Percentiles rank a stretch among this genome's conserved stretches.
Evolutionary conservation across 2,113 vertebrate species (phyloP).

Genomic region (Pluvianellus socialis): DNA sequence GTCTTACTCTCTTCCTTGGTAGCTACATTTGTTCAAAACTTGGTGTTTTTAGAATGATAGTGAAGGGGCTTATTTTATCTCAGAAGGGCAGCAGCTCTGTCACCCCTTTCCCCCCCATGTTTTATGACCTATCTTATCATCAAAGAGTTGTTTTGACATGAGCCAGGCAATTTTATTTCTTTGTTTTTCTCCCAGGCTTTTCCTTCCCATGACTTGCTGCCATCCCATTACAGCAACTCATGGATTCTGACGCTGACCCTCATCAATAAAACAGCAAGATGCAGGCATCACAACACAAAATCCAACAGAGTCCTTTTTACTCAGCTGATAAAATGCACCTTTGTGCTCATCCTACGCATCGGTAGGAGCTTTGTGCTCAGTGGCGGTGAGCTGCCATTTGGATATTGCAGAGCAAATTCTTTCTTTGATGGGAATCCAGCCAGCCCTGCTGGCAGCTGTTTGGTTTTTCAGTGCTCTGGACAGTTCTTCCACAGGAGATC

Average conservation of each 20-base stretch:
- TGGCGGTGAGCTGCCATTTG: not conserved
- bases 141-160: conserved; percentile 12
- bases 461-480: not conserved
- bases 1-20: not conserved
- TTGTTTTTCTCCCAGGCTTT: not conserved
- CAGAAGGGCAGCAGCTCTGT: not conserved
- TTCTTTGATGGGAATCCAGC: not conserved
- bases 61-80: not conserved
- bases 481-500: not conserved
- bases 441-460: not conserved
- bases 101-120: not conserved
- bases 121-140: not conserved
- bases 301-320: not conserved
- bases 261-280: not conserved
- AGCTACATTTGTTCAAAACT: not conserved
- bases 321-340: not conserved
- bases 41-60: not conserved
- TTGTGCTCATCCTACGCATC: not conserved
- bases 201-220: not conserved
- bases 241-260: not conserved
- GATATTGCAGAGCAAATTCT: not conserved
- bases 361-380: not conserved
- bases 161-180: not conserved
- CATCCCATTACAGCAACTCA: not conserved
- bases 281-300: not conserved